Evolutionary conservation across 64 coral and sea anemone genomes (phyloP).

Genomic region (Stichodactyla helianthus): DNA sequence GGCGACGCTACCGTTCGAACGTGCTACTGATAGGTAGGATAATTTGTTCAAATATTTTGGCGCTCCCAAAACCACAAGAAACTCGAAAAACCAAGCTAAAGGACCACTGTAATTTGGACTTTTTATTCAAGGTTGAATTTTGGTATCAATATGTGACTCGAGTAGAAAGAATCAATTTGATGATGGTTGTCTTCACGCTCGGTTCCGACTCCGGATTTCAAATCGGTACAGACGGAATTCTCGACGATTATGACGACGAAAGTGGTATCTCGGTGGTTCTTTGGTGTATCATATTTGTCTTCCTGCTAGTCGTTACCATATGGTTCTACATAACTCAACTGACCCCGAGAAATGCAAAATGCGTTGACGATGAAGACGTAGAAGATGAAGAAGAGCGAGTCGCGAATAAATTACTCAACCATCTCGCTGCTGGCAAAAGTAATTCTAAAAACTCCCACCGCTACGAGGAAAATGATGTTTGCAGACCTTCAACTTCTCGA

Average conservation of each 20-base stretch:
- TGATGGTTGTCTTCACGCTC: slow-evolving; percentile 1
- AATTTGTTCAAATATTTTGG: slow-evolving; percentile 13
- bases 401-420: slow-evolving; percentile 43
- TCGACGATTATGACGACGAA: slow-evolving; percentile 18
- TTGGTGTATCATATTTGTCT: slow-evolving; percentile 37
- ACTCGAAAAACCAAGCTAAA: neutral
- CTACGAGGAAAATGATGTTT: slow-evolving; percentile 9
- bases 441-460: neutral
- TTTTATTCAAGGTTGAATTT: neutral
- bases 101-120: neutral
- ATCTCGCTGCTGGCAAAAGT: slow-evolving; percentile 8
- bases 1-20: neutral
- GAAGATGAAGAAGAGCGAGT: slow-evolving; percentile 49
- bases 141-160: neutral
- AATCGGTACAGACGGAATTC: slow-evolving; percentile 6
- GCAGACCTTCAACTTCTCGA: neutral
- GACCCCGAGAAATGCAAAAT: slow-evolving; percentile 23
- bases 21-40: neutral
- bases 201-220: slow-evolving; percentile 10
- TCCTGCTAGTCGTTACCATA: slow-evolving; percentile 48
- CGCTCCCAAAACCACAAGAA: neutral
- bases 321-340: slow-evolving; percentile 67
- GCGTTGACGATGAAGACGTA: neutral
- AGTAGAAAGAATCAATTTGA: neutral
- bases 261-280: slow-evolving; percentile 53